Percentiles rank a stretch among this genome's conserved stretches.
phyloP scores from a whole-genome alignment of 2,113 vertebrate species.

The Eupsittula cactorum region DNA sequence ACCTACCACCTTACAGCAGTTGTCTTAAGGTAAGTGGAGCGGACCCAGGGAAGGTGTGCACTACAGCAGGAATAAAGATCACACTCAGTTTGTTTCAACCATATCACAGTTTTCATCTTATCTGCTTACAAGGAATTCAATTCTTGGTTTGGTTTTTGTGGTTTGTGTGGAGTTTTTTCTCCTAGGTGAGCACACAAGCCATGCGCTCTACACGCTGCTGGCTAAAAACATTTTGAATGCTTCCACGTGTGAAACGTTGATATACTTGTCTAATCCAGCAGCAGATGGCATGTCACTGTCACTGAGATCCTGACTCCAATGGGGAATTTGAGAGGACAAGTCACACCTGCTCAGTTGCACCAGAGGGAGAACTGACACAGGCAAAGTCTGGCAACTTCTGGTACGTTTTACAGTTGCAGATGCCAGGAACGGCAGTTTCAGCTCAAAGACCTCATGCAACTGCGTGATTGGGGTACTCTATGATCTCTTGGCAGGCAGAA shows the following conservation, averaged over 20 bases:
- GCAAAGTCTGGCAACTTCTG: background rate
- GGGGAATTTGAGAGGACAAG: slow-evolving; percentile 18
- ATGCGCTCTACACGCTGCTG: background rate
- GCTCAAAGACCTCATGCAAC: background rate
- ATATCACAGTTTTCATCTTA: background rate
- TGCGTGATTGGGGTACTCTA: background rate
- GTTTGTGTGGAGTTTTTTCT: background rate
- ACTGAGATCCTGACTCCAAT: background rate
- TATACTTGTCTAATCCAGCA: background rate
- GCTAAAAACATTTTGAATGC: background rate
- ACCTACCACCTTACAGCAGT: background rate
- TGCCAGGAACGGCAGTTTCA: background rate
- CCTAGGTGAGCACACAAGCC: background rate
- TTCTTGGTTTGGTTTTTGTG: background rate
- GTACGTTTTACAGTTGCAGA: slow-evolving; percentile 21
- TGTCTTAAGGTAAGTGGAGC: background rate
- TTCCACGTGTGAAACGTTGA: background rate
- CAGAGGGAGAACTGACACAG: background rate
- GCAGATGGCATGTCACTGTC: background rate
- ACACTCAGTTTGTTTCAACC: background rate
- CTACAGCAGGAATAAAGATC: background rate
- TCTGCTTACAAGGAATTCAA: background rate
- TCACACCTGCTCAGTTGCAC: slow-evolving; percentile 33
- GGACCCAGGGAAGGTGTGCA: background rate
- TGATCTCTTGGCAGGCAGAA: background rate